Evolutionary conservation across 1,140 invertebrate species (phyloP).

Genomic region (Bombus ignitus): DNA sequence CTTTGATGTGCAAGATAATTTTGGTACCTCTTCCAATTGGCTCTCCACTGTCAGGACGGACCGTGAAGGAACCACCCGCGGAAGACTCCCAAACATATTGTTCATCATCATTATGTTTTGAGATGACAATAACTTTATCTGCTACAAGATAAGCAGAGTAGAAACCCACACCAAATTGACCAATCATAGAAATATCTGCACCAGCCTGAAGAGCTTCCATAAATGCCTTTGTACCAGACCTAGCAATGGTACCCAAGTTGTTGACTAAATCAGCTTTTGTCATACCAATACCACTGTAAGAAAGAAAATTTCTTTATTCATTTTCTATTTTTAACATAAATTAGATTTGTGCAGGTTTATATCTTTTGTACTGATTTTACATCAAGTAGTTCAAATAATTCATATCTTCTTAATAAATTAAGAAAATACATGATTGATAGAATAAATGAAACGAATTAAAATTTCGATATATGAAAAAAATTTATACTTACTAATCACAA

Average conservation of each 20-base stretch:
- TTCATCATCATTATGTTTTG: conserved; percentile 97
- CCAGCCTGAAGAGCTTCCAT: conserved; percentile 94
- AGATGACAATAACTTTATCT: conserved; percentile 95
- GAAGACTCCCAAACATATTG: conserved; percentile 92
- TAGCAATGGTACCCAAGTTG: conserved; percentile 94
- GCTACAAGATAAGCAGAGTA: conserved; percentile 98
- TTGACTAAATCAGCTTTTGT: conserved; percentile 95
- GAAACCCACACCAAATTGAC: conserved; percentile 95
- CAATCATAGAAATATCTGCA: conserved; percentile 95
- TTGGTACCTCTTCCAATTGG: conserved; percentile 89
- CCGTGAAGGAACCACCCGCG: conserved; percentile 93
- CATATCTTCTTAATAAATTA: background rate
- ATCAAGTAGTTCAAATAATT: background rate
- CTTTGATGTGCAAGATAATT: conserved; percentile 90
- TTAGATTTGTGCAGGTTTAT: background rate
- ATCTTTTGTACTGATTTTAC: background rate
- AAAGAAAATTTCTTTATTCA: conserved; percentile 19
- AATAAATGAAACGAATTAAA: background rate
- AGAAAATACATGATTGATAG: background rate
- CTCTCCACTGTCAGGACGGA: conserved; percentile 84
- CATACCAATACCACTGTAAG: conserved; percentile 91
- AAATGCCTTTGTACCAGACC: conserved; percentile 94
- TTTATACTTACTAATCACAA: background rate
- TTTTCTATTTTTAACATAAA: background rate
- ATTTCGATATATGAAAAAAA: background rate